Base-by-base conservation (phyloP, 2,888 invertebrate species). In the Rotaria macrura region DNA sequence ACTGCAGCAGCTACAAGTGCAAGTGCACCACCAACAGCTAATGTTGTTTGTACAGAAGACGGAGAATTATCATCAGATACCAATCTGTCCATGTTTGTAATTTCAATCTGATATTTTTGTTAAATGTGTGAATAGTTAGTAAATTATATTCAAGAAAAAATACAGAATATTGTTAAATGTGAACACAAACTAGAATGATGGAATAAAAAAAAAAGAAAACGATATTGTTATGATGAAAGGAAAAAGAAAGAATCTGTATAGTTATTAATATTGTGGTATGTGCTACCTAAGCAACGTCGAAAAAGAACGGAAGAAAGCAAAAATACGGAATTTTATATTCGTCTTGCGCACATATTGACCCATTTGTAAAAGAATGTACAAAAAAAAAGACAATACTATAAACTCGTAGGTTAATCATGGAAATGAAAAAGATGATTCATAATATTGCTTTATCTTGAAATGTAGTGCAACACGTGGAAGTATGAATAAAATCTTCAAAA, bases 11-110 rank as follows among this genome's bases (percentile, higher is more conserved):
- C 79, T 43, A 79, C 79, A 25, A 79, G 43, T 12, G 79, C 79
- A n/a, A 79, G 23, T 25, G 43, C 79, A 43, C 40, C 79, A 79
- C 79, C 79, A 43, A 79, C 25, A n/a, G 79, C 79, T 65, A 65
- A 65, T 38, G 65, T 65, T 65, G 65, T 65, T 20, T 34, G 65
- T 34, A 65, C 17, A 65, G 65, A 65, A 65, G 34, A 5, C 38
- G 65, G 38, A 65, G 20, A 20, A 65, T 34, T 65, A 20, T 34
- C 34, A 17, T 65, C 65, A 65, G 34, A 29, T 34, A 20, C 65
- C 29, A 65, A 20, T 65, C 6, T 17, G 7, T 65, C 34, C 65
- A 65, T 65, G 4, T 20, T 65, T 29, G 17, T 65, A 1, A 17
- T 34, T 65, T 34, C 6, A 47, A 47, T 47, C 47, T 65, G 1